A percentile compares a stretch with the other conserved stretches of the same genome.
These are phyloP conservation scores for Arothron firmamentum DNA, from an alignment of 2,113 vertebrate species.

Conservation along the genomic window DNA sequence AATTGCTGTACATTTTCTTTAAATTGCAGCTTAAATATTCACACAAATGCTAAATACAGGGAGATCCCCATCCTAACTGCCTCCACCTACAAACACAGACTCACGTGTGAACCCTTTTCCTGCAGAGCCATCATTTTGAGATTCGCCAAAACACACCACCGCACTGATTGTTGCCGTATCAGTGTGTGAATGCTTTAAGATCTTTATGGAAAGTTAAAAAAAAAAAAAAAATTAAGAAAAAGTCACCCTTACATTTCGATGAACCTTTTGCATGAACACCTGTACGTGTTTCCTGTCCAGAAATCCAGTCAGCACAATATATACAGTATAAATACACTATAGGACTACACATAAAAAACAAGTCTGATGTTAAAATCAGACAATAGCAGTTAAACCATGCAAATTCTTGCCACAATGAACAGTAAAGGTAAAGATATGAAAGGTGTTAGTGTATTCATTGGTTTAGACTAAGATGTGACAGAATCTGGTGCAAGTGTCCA, in stretches of 20 bases:
- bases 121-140: slow-evolving; percentile 5
- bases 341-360: too few relatives aligned
- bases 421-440: slow-evolving; percentile 23
- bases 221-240: slow-evolving; percentile 7
- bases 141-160: slow-evolving; percentile 7
- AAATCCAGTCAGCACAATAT: slow-evolving; percentile 1
- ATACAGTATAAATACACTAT: too few relatives aligned
- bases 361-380: too few relatives aligned
- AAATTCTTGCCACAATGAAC: slow-evolving; percentile 16
- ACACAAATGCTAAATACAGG: not conserved
- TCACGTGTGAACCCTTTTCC: slow-evolving; percentile 5
- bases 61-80: slow-evolving; percentile 3
- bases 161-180: slow-evolving; percentile 24
- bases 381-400: slow-evolving; percentile 7
- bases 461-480: slow-evolving; percentile 50
- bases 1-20: not conserved
- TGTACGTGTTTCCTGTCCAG: slow-evolving; percentile 17
- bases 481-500: slow-evolving; percentile 65
- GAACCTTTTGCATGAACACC: slow-evolving; percentile 37
- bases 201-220: slow-evolving; percentile 9
- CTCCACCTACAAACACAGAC: slow-evolving; percentile 2
- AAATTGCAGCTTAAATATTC: not conserved
- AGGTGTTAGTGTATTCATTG: slow-evolving; percentile 10
- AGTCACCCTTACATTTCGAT: slow-evolving; percentile 10
- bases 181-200: slow-evolving; percentile 21